A percentile compares a stretch with the other conserved stretches of the same genome.
These are phyloP conservation scores for Microchirus variegatus DNA, from an alignment of 2,797 vertebrate genomes.

Conservation along the genomic window DNA sequence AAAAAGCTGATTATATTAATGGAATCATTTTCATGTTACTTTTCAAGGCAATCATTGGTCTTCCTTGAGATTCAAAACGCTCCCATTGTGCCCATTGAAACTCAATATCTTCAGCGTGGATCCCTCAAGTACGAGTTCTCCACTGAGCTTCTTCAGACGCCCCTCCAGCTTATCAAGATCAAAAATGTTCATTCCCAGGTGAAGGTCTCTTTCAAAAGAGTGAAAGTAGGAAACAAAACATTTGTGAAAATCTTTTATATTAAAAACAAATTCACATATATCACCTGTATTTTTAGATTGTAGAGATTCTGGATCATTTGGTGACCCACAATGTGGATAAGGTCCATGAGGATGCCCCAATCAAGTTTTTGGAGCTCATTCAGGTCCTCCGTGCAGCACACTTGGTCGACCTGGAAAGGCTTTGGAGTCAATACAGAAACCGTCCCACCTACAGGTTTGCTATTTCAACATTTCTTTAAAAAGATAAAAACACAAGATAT, in stretches of 20 bases:
- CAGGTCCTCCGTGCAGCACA: slow-evolving; percentile 80
- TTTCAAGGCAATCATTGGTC: slow-evolving; percentile 78
- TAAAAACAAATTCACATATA: neutral
- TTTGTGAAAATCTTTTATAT: neutral
- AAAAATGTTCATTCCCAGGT: slow-evolving; percentile 74
- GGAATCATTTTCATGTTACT: slow-evolving; percentile 3
- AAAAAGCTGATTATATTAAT: neutral
- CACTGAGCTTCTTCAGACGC: slow-evolving; percentile 75
- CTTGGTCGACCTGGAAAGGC: slow-evolving; percentile 72
- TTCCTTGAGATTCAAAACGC: slow-evolving; percentile 67
- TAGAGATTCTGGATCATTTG: slow-evolving; percentile 78
- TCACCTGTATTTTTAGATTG: slow-evolving; percentile 69
- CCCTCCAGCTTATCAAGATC: slow-evolving; percentile 61
- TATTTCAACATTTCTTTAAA: neutral
- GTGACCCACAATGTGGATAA: slow-evolving; percentile 65
- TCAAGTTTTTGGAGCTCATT: slow-evolving; percentile 82
- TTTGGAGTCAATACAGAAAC: slow-evolving; percentile 75
- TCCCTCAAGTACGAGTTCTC: slow-evolving; percentile 81
- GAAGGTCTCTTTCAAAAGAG: slow-evolving; percentile 6
- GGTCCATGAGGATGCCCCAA: slow-evolving; percentile 79
- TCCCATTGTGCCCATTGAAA: slow-evolving; percentile 39
- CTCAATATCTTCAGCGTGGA: slow-evolving; percentile 76
- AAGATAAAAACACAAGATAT: neutral
- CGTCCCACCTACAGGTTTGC: slow-evolving; percentile 78
- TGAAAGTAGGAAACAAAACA: neutral